phyloP scores from a whole-genome alignment of 1,140 invertebrate genomes.

The Harpegnathos saltator region DNA sequence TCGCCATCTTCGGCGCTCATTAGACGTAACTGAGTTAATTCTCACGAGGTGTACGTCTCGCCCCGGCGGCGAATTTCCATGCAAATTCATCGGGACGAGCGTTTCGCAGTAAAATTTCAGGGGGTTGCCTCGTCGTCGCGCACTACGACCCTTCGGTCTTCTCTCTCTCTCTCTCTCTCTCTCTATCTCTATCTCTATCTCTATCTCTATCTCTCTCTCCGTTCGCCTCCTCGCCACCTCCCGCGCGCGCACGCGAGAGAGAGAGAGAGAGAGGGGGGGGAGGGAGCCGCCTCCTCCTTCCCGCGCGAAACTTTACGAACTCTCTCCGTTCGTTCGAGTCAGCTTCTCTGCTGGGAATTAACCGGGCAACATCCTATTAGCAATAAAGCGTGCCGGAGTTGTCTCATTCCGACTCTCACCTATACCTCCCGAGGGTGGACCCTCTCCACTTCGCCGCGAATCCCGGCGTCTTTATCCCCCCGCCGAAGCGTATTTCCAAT shows the following conservation, averaged over 20 bases:
- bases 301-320: conserved; percentile 78
- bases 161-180: neutral
- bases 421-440: conserved; percentile 15
- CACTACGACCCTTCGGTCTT: conserved; percentile 28
- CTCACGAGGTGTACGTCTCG: conserved; percentile 65
- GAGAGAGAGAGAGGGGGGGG: too few species aligned
- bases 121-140: conserved; percentile 41
- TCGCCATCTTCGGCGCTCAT: conserved; percentile 64
- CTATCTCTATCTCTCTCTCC: neutral
- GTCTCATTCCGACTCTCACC: conserved; percentile 42
- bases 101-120: conserved; percentile 81
- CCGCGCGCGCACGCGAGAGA: too few species aligned
- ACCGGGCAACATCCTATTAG: conserved; percentile 76
- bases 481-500: conserved; percentile 52
- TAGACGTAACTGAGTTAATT: conserved; percentile 77
- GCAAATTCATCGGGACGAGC: conserved; percentile 76
- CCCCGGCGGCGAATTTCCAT: conserved; percentile 74
- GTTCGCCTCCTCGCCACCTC: neutral
- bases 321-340: conserved; percentile 62
- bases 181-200: neutral
- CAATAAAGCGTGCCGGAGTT: conserved; percentile 74
- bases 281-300: neutral
- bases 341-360: conserved; percentile 70
- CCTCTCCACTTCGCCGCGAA: conserved; percentile 3
- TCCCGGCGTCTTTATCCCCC: conserved; percentile 15